phyloP scores from a whole-genome alignment of 2,888 invertebrate species.

The Archaeoteleia sp. region DNA sequence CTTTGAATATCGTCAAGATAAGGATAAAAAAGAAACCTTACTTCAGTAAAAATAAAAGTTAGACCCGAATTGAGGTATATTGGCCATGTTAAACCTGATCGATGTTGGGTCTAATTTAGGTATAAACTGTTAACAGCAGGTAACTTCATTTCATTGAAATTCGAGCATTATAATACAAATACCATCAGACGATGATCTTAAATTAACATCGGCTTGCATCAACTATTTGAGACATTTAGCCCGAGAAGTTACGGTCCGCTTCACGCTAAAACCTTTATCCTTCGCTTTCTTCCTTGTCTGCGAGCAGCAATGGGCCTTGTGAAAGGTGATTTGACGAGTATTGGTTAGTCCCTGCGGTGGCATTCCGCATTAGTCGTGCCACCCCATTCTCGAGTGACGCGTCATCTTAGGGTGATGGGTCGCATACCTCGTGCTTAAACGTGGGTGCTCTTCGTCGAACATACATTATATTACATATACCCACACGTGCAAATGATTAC shows the following conservation, averaged over 20 bases:
- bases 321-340: slow-evolving; percentile 32
- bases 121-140: no score
- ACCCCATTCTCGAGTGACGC: slow-evolving; percentile 45
- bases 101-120: no score
- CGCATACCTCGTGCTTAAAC: slow-evolving; percentile 28
- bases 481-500: no score
- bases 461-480: no score
- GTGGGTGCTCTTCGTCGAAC: not conserved
- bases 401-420: slow-evolving; percentile 39
- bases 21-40: no score
- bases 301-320: slow-evolving; percentile 3
- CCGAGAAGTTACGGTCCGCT: slow-evolving; percentile 2
- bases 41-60: no score
- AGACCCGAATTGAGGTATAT: no score
- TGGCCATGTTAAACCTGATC: no score
- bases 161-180: no score
- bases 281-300: not conserved
- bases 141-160: no score
- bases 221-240: slow-evolving; percentile 3
- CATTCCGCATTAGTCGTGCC: slow-evolving; percentile 53
- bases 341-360: slow-evolving; percentile 45
- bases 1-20: no score
- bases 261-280: not conserved
- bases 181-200: no score
- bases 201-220: not conserved